A percentile compares a stretch with the other conserved stretches of the same genome.
Conservation (phyloP, 2,888 invertebrate species). For the Meteorus colon region DNA sequence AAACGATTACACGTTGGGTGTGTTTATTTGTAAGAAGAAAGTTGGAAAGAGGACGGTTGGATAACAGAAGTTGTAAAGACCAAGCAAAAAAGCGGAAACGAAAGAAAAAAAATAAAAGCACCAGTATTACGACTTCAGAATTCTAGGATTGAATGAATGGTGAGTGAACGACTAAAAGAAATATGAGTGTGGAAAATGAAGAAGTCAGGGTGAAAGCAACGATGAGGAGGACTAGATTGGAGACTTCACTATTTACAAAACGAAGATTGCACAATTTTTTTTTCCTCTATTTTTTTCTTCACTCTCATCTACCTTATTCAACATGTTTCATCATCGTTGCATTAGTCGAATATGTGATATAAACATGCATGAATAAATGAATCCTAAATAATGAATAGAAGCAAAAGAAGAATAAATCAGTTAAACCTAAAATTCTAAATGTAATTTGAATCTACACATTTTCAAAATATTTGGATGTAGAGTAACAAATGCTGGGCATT, state of each 20-base stretch:
- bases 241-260: conserved; percentile 34
- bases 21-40: background rate
- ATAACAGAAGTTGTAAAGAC: conserved; percentile 26
- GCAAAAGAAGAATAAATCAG: background rate
- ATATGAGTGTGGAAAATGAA: conserved; percentile 33
- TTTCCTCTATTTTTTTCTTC: background rate
- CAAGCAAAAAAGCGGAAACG: conserved; percentile 21
- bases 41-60: background rate
- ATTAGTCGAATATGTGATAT: background rate
- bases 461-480: conserved; percentile 10
- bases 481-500: conserved; percentile 10
- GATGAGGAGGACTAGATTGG: conserved; percentile 40
- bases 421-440: background rate
- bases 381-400: too few species aligned
- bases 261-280: conserved; percentile 38
- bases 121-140: conserved; percentile 15
- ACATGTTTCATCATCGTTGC: conserved; percentile 7
- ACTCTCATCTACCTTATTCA: conserved; percentile 10
- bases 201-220: conserved; percentile 17
- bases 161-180: conserved; percentile 26
- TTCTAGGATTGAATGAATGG: conserved; percentile 17
- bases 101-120: conserved; percentile 23
- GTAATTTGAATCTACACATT: background rate
- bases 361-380: background rate
- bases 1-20: conserved; percentile 22